Percentiles rank a stretch among this genome's conserved stretches.
Conservation (phyloP, 37 sponge, comb jelly and placozoan species). For the Axinella damicornis region DNA sequence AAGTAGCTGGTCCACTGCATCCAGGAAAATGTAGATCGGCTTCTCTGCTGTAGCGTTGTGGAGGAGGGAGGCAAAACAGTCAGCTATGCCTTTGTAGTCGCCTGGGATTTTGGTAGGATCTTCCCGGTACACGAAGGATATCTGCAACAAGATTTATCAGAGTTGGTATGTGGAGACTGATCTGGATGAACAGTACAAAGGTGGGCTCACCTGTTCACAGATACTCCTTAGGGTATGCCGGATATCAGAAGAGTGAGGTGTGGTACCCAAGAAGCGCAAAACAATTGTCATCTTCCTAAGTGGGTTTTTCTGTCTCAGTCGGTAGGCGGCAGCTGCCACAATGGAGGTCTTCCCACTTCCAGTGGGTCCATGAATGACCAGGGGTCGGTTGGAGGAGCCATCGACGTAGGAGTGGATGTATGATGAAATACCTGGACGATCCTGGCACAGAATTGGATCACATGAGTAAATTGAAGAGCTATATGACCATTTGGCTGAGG, state of each 20-base stretch:
- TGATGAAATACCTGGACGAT: conserved; percentile 30
- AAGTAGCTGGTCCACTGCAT: conserved; percentile 83
- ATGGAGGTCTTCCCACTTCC: conserved; percentile 85
- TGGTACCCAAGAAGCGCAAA: conserved; percentile 73
- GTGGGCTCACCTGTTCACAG: conserved; percentile 65
- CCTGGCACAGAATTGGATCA: not conserved
- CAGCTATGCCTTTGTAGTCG: conserved; percentile 43
- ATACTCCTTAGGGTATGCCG: conserved; percentile 60
- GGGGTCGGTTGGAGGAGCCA: conserved; percentile 39
- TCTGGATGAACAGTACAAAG: not conserved
- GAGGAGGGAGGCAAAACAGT: conserved; percentile 33
- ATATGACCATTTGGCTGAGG: no score
- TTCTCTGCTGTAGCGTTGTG: conserved; percentile 2
- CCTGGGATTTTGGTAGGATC: conserved; percentile 34
- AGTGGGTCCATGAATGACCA: conserved; percentile 64
- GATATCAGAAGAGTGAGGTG: conserved; percentile 59
- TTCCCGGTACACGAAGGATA: conserved; percentile 18
- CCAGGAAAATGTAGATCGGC: conserved; percentile 73
- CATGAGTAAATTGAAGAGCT: no score
- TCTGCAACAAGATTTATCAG: not conserved
- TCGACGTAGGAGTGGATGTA: conserved; percentile 45
- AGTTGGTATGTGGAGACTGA: not conserved
- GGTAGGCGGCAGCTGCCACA: conserved; percentile 63
- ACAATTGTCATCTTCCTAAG: conserved; percentile 45
- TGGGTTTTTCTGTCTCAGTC: conserved; percentile 26